A percentile compares a stretch with the other conserved stretches of the same genome.
Evolutionary conservation across 1,140 invertebrate genomes (phyloP).

Genomic region (Drosophila kanapiae): DNA sequence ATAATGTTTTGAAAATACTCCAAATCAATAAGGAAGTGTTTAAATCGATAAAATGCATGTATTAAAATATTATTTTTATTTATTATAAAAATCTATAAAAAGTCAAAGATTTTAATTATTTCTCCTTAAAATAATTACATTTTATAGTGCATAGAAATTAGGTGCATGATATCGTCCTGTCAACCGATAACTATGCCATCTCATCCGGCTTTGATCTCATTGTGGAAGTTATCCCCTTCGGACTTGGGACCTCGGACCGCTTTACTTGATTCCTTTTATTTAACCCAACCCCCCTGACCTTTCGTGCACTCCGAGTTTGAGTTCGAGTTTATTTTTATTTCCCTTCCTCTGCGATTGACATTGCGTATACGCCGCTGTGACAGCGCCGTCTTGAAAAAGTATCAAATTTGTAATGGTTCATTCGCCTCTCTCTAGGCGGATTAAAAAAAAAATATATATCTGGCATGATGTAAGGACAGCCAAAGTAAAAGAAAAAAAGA

Average conservation of each 20-base stretch:
- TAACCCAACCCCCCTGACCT: slow-evolving; percentile 25
- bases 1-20: background rate
- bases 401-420: slow-evolving; percentile 60
- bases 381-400: slow-evolving; percentile 63
- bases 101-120: background rate
- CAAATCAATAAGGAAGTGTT: no score
- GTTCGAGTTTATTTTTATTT: slow-evolving; percentile 30
- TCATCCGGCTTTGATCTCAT: slow-evolving; percentile 41
- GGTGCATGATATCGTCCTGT: slow-evolving; percentile 17
- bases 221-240: slow-evolving; percentile 32
- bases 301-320: slow-evolving; percentile 30
- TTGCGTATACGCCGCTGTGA: slow-evolving; percentile 48
- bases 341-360: slow-evolving; percentile 19
- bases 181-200: slow-evolving; percentile 31
- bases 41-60: background rate
- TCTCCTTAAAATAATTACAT: background rate
- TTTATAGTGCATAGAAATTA: background rate
- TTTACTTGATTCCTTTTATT: slow-evolving; percentile 29
- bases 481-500: background rate
- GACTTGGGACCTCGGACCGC: slow-evolving; percentile 8
- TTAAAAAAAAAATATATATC: slow-evolving; percentile 19
- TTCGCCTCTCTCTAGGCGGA: background rate
- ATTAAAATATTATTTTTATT: background rate
- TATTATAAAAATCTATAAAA: background rate
- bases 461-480: background rate